Percentiles rank a stretch among this genome's conserved stretches.
phyloP scores from a whole-genome alignment of 2,888 invertebrate species.

The Hirtodrosophila confusa region DNA sequence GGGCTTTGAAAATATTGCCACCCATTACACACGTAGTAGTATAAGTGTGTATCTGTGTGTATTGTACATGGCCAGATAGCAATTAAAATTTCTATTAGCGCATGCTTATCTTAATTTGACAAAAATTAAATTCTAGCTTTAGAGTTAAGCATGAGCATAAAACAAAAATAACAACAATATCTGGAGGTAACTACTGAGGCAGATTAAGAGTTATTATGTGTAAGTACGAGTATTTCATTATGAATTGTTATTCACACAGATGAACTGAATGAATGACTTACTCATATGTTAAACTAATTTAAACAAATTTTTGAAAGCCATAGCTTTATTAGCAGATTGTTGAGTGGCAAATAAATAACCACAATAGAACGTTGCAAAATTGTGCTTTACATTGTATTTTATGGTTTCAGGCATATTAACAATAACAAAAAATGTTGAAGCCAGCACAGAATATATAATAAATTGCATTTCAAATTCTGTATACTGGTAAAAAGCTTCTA shows the following conservation, averaged over 20 bases:
- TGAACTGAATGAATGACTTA: not conserved
- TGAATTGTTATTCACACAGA: slow-evolving; percentile 6
- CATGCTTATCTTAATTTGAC: slow-evolving; percentile 23
- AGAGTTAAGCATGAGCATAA: slow-evolving; percentile 18
- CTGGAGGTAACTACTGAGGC: not conserved
- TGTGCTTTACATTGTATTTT: not conserved
- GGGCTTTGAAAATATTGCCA: not conserved
- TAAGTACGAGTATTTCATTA: not conserved
- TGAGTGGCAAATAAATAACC: not conserved
- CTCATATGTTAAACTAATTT: slow-evolving; percentile 1
- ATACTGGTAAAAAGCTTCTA: not conserved
- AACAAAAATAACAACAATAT: not conserved
- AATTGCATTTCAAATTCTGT: not conserved
- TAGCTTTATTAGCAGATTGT: too few species aligned
- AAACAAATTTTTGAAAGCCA: too few species aligned
- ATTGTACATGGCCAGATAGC: slow-evolving; percentile 8
- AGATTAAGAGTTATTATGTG: slow-evolving; percentile 9
- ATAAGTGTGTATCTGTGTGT: not conserved
- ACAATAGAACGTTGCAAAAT: not conserved
- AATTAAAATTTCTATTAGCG: slow-evolving; percentile 41
- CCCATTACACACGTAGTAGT: too few species aligned
- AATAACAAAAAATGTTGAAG: not conserved
- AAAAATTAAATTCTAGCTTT: slow-evolving; percentile 18
- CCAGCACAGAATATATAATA: not conserved
- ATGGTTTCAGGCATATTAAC: not conserved